These are phyloP conservation scores for Helarctos malayanus DNA, from an alignment of 2,797 vertebrate genomes.

Conservation along the genomic window DNA sequence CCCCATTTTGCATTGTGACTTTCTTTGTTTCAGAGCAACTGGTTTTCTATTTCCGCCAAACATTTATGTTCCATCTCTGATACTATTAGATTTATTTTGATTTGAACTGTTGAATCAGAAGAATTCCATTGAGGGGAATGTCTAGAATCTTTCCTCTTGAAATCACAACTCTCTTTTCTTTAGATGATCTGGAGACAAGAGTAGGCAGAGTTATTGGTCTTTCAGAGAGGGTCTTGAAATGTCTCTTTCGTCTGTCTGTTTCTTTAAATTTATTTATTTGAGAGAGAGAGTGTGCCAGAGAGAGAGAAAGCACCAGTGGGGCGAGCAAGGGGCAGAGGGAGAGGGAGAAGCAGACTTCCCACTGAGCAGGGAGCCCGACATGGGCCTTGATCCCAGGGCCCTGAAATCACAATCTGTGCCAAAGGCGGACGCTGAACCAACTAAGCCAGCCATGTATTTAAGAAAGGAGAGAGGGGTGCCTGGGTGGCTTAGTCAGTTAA, in stretches of 20 bases:
- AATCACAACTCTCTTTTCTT: background rate
- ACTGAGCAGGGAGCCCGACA: background rate
- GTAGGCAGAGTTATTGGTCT: background rate
- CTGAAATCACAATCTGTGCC: background rate
- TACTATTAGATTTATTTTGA: background rate
- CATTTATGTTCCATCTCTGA: background rate
- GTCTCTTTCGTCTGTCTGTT: background rate
- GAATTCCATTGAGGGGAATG: background rate
- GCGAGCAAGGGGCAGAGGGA: no score
- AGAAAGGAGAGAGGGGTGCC: background rate
- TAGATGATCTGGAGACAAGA: background rate
- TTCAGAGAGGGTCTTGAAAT: background rate
- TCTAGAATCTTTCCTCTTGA: background rate
- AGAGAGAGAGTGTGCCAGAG: no score
- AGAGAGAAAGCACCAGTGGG: no score
- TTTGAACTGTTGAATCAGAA: conserved; percentile 1
- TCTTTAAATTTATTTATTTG: background rate
- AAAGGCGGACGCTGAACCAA: background rate
- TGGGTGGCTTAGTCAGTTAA: background rate
- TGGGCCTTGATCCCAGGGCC: background rate
- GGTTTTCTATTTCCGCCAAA: background rate
- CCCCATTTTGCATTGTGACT: background rate
- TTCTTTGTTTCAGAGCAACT: conserved; percentile 20
- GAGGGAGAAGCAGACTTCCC: no score
- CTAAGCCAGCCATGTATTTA: background rate